phyloP scores from a whole-genome alignment of 2,113 vertebrate species.

The Sorex fumeus region DNA sequence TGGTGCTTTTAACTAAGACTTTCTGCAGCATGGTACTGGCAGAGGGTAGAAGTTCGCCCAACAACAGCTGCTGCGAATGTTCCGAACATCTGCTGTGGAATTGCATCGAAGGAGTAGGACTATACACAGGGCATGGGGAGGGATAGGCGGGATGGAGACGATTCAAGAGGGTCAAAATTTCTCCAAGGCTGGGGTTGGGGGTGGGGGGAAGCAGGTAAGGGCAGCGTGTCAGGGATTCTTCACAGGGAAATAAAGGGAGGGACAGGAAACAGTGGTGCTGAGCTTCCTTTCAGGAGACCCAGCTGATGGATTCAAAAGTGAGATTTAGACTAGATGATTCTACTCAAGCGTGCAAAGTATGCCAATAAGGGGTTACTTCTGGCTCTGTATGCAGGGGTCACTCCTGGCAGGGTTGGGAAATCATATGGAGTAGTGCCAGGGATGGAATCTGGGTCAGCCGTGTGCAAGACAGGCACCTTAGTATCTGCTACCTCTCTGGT shows the following conservation, averaged over 20 bases:
- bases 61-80: background rate
- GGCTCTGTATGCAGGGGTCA: no score
- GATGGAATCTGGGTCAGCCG: no score
- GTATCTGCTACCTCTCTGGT: no score
- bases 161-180: no score
- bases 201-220: background rate
- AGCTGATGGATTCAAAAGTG: background rate
- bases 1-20: background rate
- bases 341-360: background rate
- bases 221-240: background rate
- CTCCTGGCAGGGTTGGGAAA: no score
- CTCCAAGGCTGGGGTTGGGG: background rate
- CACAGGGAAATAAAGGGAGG: background rate
- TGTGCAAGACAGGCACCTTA: no score
- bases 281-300: background rate
- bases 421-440: no score
- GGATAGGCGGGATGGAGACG: background rate
- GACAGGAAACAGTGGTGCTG: accelerated
- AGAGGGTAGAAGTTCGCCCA: background rate
- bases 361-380: background rate
- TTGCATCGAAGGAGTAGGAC: background rate
- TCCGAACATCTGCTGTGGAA: background rate
- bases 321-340: accelerated
- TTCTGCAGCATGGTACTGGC: background rate
- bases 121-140: background rate